Percentiles rank a stretch among this genome's conserved stretches.
phyloP scores from a whole-genome alignment of 2,113 vertebrate species.

The Vulpes vulpes region DNA sequence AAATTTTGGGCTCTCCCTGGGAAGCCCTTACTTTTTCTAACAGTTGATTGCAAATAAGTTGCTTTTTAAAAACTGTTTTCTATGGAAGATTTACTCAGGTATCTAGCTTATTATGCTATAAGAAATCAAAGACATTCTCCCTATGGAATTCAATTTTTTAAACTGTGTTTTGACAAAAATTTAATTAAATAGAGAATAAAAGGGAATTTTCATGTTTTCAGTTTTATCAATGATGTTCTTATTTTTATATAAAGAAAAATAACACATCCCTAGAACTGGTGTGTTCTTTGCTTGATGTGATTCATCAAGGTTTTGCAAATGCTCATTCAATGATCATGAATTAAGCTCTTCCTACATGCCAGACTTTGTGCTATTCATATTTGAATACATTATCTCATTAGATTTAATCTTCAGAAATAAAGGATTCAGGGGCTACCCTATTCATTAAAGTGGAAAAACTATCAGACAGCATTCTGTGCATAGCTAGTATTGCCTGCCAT shows the following conservation, averaged over 20 bases:
- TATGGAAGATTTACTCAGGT: background rate
- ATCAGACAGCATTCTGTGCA: background rate
- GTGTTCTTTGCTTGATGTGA: background rate
- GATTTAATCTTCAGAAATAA: background rate
- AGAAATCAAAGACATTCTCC: background rate
- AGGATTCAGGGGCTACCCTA: background rate
- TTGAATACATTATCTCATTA: background rate
- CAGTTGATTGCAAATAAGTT: background rate
- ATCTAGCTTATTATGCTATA: background rate
- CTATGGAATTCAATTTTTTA: background rate
- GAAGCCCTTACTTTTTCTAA: background rate
- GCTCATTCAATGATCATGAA: background rate
- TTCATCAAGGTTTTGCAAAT: conserved; percentile 24
- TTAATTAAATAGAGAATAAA: conserved; percentile 26
- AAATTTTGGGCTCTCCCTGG: background rate
- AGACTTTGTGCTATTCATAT: background rate
- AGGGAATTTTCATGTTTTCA: background rate
- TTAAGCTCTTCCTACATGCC: background rate
- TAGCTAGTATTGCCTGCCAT: background rate
- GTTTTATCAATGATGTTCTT: background rate
- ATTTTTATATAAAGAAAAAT: conserved; percentile 35
- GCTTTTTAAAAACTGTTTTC: background rate
- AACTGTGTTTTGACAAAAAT: background rate
- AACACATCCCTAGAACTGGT: background rate
- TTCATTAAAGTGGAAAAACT: background rate